Evolutionary conservation across 1,140 invertebrate species (phyloP), one percentile per base, ranked within the genome.

Genomic region (Lepidurus apus): DNA sequence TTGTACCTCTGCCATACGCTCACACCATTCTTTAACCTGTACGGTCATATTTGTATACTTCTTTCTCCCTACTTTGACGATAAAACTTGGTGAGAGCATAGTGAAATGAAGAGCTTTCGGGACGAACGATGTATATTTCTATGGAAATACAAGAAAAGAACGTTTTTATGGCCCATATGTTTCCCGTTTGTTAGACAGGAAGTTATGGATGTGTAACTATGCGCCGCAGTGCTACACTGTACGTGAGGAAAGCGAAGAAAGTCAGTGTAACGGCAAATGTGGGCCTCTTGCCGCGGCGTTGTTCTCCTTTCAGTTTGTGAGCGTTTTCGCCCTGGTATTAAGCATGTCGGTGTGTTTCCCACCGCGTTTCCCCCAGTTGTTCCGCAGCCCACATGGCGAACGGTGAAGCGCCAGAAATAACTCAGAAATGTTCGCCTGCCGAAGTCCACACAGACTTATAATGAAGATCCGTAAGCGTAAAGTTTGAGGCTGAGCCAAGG

Each of bases 381-480:
- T n/a, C 53, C 53, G 21, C 53, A 65, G 53, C 53, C 53, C 53
- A 65, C 53, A 65, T 65, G 53, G 53, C 53, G 53, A 65, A 65
- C 13, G 53, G 53, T 65, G 13, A 65, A 65, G n/a, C 17, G 53
- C 53, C 53, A 65, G 53, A 65, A 65, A 65, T 65, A 65, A 65
- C 53, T 65, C 53, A 0, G 53, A 13, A 65, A 13, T 65, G 53
- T 21, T 65, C 53, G 53, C 53, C 53, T 21, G 53, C 17, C 53
- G 53, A 65, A 13, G 53, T 65, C 7, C 53, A 65, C 53, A 65
- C 53, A 65, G 53, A 21, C 53, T 65, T 65, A 65, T 13, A 65
- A 65, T 65, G 53, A 65, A 65, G 53, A 17, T 65, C 53, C 53
- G 53, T n/a, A 65, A 65, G 53, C 53, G 53, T 65, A 65, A 65